phyloP scores from a whole-genome alignment of 2,113 vertebrate species.

The Suncus etruscus region DNA sequence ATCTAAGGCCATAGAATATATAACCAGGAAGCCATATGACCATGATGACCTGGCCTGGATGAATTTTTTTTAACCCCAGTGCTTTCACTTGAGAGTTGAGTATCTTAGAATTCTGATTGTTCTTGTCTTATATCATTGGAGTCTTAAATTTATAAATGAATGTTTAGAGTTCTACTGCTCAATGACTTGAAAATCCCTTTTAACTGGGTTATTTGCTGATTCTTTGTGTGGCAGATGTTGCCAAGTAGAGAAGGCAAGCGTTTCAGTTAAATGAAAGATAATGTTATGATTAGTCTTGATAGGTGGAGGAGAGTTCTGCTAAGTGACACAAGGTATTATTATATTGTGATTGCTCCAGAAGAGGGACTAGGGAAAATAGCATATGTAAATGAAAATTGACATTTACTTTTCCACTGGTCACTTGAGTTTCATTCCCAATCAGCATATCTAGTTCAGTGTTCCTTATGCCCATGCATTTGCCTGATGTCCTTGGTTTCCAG shows the following conservation, averaged over 20 bases:
- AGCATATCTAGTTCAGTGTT: background rate
- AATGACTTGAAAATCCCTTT: constrained; percentile 38
- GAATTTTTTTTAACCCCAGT: background rate
- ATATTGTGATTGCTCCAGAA: constrained; percentile 38
- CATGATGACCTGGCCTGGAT: background rate
- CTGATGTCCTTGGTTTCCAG: background rate
- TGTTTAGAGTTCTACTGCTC: background rate
- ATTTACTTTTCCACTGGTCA: background rate
- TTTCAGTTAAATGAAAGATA: constrained; percentile 37
- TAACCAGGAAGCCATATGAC: background rate
- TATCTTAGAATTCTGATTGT: background rate
- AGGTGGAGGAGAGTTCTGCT: constrained; percentile 51
- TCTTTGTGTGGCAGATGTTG: constrained; percentile 9
- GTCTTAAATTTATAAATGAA: background rate
- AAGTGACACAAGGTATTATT: constrained; percentile 47
- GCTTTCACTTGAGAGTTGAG: background rate
- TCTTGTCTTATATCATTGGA: constrained; percentile 15
- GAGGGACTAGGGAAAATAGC: background rate
- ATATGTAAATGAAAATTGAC: constrained; percentile 36
- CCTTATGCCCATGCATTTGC: background rate
- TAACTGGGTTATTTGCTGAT: constrained; percentile 17
- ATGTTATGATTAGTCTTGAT: constrained; percentile 25
- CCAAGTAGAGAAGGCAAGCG: background rate
- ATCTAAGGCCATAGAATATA: background rate
- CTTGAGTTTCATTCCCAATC: background rate